Conservation (phyloP, 2,888 invertebrate genomes). For the Chloromyia formosa region DNA sequence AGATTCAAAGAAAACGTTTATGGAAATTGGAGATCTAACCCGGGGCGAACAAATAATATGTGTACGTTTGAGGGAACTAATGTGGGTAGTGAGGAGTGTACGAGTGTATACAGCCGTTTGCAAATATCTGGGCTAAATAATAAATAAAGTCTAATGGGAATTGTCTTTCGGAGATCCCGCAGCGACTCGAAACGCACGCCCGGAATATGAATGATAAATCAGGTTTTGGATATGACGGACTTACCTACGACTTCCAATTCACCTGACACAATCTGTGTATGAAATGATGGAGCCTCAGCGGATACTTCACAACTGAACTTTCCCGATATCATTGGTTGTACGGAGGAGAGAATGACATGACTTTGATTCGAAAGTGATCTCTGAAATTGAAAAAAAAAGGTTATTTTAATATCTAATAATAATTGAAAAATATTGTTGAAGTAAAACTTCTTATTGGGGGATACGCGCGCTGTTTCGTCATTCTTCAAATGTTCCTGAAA, state of each 20-base stretch:
- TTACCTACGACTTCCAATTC: slow-evolving; percentile 51
- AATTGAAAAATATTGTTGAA: neutral
- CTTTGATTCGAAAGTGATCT: slow-evolving; percentile 50
- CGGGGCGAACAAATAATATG: no score
- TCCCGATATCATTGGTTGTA: slow-evolving; percentile 50
- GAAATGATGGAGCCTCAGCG: slow-evolving; percentile 52
- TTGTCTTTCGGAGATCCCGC: neutral
- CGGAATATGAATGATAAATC: neutral
- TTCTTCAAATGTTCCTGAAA: no score
- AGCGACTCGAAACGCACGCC: neutral
- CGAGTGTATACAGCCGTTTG: no score
- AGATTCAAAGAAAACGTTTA: no score
- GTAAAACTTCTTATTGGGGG: neutral
- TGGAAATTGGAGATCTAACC: no score
- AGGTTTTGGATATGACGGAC: slow-evolving; percentile 38
- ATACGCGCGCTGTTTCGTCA: no score
- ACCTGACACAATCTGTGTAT: slow-evolving; percentile 50
- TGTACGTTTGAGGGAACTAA: no score
- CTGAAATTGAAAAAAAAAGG: slow-evolving; percentile 46
- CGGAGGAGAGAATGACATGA: slow-evolving; percentile 49
- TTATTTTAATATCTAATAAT: neutral
- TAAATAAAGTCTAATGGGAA: neutral
- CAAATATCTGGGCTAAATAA: slow-evolving; percentile 9
- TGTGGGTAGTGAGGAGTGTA: no score
- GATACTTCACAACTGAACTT: slow-evolving; percentile 51